Evolutionary conservation across 2,113 vertebrate species (phyloP).

Genomic region (Percopsis transmontana): DNA sequence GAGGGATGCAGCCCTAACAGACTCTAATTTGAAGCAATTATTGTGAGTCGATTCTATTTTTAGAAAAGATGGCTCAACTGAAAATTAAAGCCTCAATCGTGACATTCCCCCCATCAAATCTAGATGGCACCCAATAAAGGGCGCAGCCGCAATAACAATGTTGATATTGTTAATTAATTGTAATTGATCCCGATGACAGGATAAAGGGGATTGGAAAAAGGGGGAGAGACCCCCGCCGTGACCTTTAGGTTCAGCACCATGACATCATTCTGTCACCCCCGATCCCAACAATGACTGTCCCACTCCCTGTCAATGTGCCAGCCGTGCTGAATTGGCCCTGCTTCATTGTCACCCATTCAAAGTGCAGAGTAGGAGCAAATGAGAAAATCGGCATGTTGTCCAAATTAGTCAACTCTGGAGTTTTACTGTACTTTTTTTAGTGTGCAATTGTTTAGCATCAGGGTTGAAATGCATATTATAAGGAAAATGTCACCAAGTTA

Average conservation of each 20-base stretch:
- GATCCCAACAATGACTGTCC: conserved; percentile 57
- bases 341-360: conserved; percentile 63
- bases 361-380: conserved; percentile 64
- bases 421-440: conserved; percentile 23
- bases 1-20: too few relatives aligned
- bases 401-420: conserved; percentile 25
- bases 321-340: conserved; percentile 62
- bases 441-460: neutral
- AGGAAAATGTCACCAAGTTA: too few relatives aligned
- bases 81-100: neutral
- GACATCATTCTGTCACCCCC: conserved; percentile 61
- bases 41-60: neutral
- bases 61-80: neutral
- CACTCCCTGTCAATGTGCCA: conserved; percentile 50
- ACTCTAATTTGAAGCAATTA: too few relatives aligned
- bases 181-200: neutral
- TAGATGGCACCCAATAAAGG: too few relatives aligned
- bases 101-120: too few relatives aligned
- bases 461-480: too few relatives aligned
- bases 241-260: conserved; percentile 61
- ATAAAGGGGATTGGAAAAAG: conserved; percentile 28
- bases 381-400: conserved; percentile 46
- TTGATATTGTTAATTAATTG: too few relatives aligned
- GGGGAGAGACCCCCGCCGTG: conserved; percentile 50
- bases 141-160: too few relatives aligned